Percentiles rank a stretch among this genome's conserved stretches.
phyloP scores from a whole-genome alignment of 1,140 invertebrate species.

The Paracyclopina nana region DNA sequence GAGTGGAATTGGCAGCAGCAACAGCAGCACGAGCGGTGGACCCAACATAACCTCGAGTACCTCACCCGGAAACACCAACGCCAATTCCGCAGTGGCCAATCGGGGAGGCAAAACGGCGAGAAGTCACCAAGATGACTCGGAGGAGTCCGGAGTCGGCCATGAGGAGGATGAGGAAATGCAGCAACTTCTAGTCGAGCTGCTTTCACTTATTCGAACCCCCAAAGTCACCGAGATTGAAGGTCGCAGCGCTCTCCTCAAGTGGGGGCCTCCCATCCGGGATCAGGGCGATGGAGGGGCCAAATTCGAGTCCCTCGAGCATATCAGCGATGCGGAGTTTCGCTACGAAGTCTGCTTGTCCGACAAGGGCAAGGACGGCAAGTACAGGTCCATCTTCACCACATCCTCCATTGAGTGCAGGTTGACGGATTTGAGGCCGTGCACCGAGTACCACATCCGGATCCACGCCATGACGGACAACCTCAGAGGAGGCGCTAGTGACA shows the following conservation, averaged over 20 bases:
- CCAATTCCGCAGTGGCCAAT: too few relatives aligned
- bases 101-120: too few relatives aligned
- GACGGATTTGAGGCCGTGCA: conserved; percentile 54
- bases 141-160: conserved; percentile 9
- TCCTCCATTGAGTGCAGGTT: conserved; percentile 41
- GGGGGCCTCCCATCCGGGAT: conserved; percentile 40
- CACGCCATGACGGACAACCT: conserved; percentile 29
- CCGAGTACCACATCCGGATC: conserved; percentile 52
- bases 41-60: too few relatives aligned
- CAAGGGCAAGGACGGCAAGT: conserved; percentile 47
- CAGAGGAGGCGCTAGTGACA: conserved; percentile 19
- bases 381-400: conserved; percentile 55
- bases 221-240: conserved; percentile 47
- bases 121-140: conserved; percentile 5
- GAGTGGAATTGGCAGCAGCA: too few relatives aligned
- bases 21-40: too few relatives aligned
- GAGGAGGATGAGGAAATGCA: conserved; percentile 12
- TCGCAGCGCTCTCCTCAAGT: conserved; percentile 51
- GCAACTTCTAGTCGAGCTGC: conserved; percentile 9
- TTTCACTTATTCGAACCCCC: conserved; percentile 8
- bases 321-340: conserved; percentile 38
- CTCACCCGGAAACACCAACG: too few relatives aligned
- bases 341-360: conserved; percentile 58
- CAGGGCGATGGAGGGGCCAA: conserved; percentile 28
- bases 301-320: conserved; percentile 22